Base-by-base conservation (phyloP, 1,140 invertebrate genomes). In the Asobara japonica region DNA sequence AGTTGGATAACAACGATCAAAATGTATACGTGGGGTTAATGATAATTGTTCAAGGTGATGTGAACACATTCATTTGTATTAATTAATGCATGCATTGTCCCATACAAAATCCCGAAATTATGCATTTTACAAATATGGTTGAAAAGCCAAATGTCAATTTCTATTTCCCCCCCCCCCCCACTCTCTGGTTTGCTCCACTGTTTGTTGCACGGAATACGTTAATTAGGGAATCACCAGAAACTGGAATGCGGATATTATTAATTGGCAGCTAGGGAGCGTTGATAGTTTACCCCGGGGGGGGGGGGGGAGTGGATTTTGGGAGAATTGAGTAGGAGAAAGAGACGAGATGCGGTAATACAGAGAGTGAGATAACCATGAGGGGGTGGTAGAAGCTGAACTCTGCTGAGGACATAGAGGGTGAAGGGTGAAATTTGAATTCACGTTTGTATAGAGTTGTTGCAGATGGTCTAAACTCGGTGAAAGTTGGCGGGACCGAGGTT, bases 201-300 rank as follows among this genome's bases (percentile, higher is more conserved):
- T n/a, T 45, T 45, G 51, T 56, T 56, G 16, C 20, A 10, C 20
- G 10, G 51, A 27, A 56, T 56, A 56, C 29, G 62, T 74, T 80
- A 81, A 81, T 81, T 80, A 81, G 78, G 48, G 22, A 65, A 69
- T 73, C 38, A 41, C 33, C 62, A 27, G 60, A 71, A 72, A 76
- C 62, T 72, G 45, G 60, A 72, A 76, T 79, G 70, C 72, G 77
- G 71, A 70, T 75, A 74, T 70, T 76, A 81, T 78, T 82, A 82
- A 82, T 82, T 82, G 79, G 77, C 73, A 79, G 56, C 62, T 22
- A 27, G 60, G 66, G 65, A 76, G 62, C 51, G 60, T 62, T 62
- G 60, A 62, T 45, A 77, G 77, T 66, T 77, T 68, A 76, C 69
- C 70, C 74, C 64, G 11, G 8, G 20, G 36, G 18, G 41, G 41